phyloP scores from a whole-genome alignment of 2,888 invertebrate species.

The Beris chalybata region DNA sequence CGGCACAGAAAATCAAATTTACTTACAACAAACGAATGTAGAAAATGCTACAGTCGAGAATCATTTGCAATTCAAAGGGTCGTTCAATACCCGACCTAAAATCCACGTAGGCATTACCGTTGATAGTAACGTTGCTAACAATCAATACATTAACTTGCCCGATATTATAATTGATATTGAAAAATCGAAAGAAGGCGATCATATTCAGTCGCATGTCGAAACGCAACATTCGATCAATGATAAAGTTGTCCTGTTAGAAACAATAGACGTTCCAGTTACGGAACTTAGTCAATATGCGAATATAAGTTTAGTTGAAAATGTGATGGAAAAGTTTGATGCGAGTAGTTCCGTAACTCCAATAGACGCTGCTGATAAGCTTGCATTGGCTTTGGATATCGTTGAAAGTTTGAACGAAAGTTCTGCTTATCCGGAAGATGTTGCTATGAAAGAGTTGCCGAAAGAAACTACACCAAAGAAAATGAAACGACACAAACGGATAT shows the following conservation, averaged over 20 bases:
- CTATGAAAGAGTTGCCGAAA: not conserved
- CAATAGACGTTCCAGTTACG: slow-evolving; percentile 39
- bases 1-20: slow-evolving; percentile 22
- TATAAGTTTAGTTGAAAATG: slow-evolving; percentile 2
- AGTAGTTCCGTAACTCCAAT: not conserved
- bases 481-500: slow-evolving; percentile 13
- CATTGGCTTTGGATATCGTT: too few species aligned
- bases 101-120: slow-evolving; percentile 45
- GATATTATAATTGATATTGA: slow-evolving; percentile 56
- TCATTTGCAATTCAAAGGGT: slow-evolving; percentile 41
- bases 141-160: slow-evolving; percentile 51
- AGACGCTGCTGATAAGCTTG: too few species aligned
- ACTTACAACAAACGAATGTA: slow-evolving; percentile 15
- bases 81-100: slow-evolving; percentile 42
- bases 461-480: slow-evolving; percentile 5
- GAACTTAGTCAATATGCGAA: slow-evolving; percentile 17
- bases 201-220: slow-evolving; percentile 14
- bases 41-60: slow-evolving; percentile 37
- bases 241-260: slow-evolving; percentile 40
- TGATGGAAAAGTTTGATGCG: not conserved
- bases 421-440: not conserved
- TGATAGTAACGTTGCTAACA: slow-evolving; percentile 45
- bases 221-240: slow-evolving; percentile 27
- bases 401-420: too few species aligned
- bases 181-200: slow-evolving; percentile 45